These are phyloP conservation scores for Drosophila parvula DNA, from an alignment of 1,140 invertebrate genomes.

Conservation along the genomic window DNA sequence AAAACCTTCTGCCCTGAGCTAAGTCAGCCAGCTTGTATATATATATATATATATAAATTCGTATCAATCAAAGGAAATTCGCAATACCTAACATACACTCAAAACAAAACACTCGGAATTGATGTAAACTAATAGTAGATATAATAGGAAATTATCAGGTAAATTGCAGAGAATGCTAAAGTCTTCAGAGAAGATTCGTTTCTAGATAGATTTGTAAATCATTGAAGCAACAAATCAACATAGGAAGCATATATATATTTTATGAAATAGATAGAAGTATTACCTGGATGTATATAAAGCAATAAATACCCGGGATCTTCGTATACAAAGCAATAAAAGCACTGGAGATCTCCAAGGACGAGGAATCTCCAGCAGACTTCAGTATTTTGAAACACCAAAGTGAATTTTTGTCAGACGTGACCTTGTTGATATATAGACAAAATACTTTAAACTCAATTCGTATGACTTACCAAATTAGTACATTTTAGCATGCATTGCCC, in stretches of 20 bases:
- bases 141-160: constrained; percentile 12
- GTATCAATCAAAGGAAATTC: constrained; percentile 48
- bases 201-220: constrained; percentile 26
- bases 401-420: constrained; percentile 60
- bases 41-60: constrained; percentile 37
- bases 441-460: constrained; percentile 59
- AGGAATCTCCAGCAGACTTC: constrained; percentile 22
- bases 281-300: constrained; percentile 27
- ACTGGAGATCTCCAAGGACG: not conserved
- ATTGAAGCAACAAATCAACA: constrained; percentile 7
- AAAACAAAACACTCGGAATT: constrained; percentile 47
- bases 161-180: constrained; percentile 3
- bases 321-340: constrained; percentile 41
- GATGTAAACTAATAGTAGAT: constrained; percentile 43
- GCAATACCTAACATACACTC: constrained; percentile 37
- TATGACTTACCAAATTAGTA: constrained; percentile 44
- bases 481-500: constrained; percentile 40
- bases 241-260: constrained; percentile 36
- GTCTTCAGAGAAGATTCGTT: constrained; percentile 32
- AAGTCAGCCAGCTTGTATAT: constrained; percentile 56
- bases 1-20: constrained; percentile 23
- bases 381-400: constrained; percentile 74
- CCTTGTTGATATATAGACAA: constrained; percentile 57
- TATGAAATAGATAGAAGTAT: constrained; percentile 19
- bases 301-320: constrained; percentile 26